Evolutionary conservation across 2,797 vertebrate species (phyloP).

Genomic region (Takifugu ocellatus): DNA sequence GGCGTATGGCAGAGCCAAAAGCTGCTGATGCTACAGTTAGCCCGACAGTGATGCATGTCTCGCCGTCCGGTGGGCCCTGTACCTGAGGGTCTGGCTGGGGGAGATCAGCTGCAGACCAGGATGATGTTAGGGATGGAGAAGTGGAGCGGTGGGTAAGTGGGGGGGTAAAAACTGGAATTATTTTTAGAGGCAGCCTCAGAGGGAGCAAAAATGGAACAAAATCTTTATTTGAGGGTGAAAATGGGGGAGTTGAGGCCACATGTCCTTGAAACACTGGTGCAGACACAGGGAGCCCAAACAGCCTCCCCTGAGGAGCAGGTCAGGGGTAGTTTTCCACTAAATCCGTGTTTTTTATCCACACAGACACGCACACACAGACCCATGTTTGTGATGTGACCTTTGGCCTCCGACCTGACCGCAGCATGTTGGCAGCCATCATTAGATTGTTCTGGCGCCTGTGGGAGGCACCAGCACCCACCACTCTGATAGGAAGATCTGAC

Average conservation of each 20-base stretch:
- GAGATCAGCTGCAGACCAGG: slow-evolving; percentile 65
- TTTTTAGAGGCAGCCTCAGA: slow-evolving; percentile 55
- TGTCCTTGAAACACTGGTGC: background rate
- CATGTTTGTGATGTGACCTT: slow-evolving; percentile 32
- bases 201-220: slow-evolving; percentile 34
- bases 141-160: slow-evolving; percentile 12
- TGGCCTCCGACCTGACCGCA: slow-evolving; percentile 30
- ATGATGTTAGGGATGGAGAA: slow-evolving; percentile 43
- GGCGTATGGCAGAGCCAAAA: slow-evolving; percentile 59
- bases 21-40: slow-evolving; percentile 76
- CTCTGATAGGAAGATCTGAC: background rate
- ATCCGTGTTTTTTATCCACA: background rate
- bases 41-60: slow-evolving; percentile 79
- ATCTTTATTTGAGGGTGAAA: slow-evolving; percentile 22
- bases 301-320: background rate
- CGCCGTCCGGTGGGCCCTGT: slow-evolving; percentile 44
- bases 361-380: slow-evolving; percentile 1
- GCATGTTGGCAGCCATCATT: slow-evolving; percentile 43
- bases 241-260: slow-evolving; percentile 4
- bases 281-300: no score
- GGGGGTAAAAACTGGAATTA: slow-evolving; percentile 24
- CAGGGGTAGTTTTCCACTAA: no score
- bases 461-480: slow-evolving; percentile 8
- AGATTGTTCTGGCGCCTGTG: slow-evolving; percentile 21
- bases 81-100: slow-evolving; percentile 60